These are phyloP conservation scores for Myotis brandtii DNA, from an alignment of 2,113 vertebrate genomes.

Conservation along the genomic window DNA sequence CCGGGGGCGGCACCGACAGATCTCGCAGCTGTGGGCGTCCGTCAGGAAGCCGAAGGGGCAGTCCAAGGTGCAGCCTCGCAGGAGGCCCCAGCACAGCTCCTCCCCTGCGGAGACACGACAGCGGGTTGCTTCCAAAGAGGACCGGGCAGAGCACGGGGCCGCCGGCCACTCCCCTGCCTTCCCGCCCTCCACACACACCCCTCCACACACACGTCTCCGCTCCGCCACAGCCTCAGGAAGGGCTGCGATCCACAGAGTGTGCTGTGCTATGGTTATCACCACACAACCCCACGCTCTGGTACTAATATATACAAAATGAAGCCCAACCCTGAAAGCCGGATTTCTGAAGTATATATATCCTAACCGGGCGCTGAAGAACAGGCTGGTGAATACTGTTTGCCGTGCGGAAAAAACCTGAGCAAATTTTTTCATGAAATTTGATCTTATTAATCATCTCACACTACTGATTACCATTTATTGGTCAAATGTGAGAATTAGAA, in stretches of 20 bases:
- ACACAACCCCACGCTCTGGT: not conserved
- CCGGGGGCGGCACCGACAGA: conserved; percentile 91
- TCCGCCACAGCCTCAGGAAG: fast-evolving
- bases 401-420: not conserved
- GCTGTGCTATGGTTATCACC: not conserved
- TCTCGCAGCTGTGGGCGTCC: conserved; percentile 89
- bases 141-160: fast-evolving
- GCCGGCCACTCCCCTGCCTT: not conserved
- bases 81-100: conserved; percentile 88
- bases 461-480: not conserved
- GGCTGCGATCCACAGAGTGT: fast-evolving
- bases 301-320: not conserved
- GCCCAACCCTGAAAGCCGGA: not conserved
- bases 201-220: not conserved
- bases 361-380: not conserved
- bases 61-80: conserved; percentile 88
- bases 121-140: not conserved
- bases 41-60: conserved; percentile 92
- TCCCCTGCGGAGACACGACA: conserved; percentile 87
- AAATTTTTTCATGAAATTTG: not conserved
- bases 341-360: not conserved
- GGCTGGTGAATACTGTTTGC: not conserved
- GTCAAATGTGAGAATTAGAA: conserved; percentile 8
- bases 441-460: not conserved
- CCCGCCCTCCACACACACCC: not conserved